A percentile compares a stretch with the other conserved stretches of the same genome.
These are phyloP conservation scores for Alosa sapidissima DNA, from an alignment of 2,797 vertebrate species.

Conservation along the genomic window DNA sequence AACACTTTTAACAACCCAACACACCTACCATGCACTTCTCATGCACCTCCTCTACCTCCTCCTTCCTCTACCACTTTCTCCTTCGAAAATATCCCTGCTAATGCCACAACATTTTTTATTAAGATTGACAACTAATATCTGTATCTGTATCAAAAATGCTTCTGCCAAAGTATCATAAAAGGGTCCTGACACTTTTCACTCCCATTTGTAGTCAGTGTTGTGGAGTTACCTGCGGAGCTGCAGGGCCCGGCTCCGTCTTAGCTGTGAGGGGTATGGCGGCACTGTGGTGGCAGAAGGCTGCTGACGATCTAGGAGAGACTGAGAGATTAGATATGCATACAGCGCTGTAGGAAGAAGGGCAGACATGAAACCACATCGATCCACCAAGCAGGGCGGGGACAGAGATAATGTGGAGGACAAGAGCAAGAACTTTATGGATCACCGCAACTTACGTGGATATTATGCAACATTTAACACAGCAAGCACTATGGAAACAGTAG, in stretches of 20 bases:
- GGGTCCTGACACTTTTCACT: background rate
- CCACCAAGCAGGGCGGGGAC: background rate
- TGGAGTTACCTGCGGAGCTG: constrained; percentile 79
- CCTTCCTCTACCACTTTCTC: no score
- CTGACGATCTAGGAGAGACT: constrained; percentile 97
- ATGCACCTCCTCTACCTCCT: no score
- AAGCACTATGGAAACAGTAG: background rate
- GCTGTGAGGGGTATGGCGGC: constrained; percentile 84
- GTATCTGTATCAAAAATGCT: background rate
- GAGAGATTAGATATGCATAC: constrained; percentile 81
- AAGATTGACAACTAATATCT: background rate
- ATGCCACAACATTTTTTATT: background rate
- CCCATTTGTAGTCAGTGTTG: background rate
- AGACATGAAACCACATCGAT: background rate
- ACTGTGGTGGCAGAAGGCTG: constrained; percentile 93
- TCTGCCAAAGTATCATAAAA: background rate
- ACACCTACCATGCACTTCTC: no score
- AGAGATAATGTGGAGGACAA: background rate
- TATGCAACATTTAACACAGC: background rate
- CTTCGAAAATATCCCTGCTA: no score
- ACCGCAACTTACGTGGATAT: background rate
- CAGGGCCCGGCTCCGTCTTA: constrained; percentile 77
- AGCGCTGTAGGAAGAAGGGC: constrained; percentile 61
- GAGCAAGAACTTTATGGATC: background rate
- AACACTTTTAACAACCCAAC: no score